Evolutionary conservation across 2,888 invertebrate genomes (phyloP).

Genomic region (Sericinus montela): DNA sequence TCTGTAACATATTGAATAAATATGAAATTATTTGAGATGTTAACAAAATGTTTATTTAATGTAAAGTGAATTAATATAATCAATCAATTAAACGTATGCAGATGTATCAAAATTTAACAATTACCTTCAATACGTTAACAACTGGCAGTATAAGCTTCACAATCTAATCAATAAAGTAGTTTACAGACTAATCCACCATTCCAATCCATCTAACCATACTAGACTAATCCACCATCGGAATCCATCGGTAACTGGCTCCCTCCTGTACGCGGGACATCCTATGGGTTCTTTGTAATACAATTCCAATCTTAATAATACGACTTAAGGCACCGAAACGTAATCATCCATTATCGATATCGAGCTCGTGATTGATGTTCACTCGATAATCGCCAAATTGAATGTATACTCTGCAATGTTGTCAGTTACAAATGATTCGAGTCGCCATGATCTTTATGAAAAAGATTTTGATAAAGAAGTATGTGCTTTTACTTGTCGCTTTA

Average conservation of each 20-base stretch:
- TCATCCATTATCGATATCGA: slow-evolving; percentile 11
- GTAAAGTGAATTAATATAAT: too few species aligned
- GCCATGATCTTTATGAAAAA: slow-evolving; percentile 24
- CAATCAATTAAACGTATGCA: too few species aligned
- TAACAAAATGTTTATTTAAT: too few species aligned
- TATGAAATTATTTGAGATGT: too few species aligned
- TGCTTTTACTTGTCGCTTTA: slow-evolving; percentile 15
- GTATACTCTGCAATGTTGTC: slow-evolving; percentile 32
- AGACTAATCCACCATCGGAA: slow-evolving; percentile 13
- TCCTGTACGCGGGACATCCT: slow-evolving; percentile 13
- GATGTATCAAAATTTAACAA: neutral
- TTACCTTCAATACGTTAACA: neutral
- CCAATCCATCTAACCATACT: too few species aligned
- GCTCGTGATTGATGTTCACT: slow-evolving; percentile 29
- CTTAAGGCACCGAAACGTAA: slow-evolving; percentile 1
- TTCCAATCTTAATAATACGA: slow-evolving; percentile 4
- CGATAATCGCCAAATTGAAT: slow-evolving; percentile 34
- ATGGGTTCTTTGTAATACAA: neutral
- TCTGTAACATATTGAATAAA: too few species aligned
- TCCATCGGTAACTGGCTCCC: slow-evolving; percentile 10
- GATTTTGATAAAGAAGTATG: slow-evolving; percentile 31
- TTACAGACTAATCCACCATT: slow-evolving; percentile 13
- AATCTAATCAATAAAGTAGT: slow-evolving; percentile 11
- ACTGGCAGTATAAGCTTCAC: neutral
- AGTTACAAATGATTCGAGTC: slow-evolving; percentile 43